Evolutionary conservation across 2,888 invertebrate species (phyloP).

Genomic region (Ectemnius lituratus): DNA sequence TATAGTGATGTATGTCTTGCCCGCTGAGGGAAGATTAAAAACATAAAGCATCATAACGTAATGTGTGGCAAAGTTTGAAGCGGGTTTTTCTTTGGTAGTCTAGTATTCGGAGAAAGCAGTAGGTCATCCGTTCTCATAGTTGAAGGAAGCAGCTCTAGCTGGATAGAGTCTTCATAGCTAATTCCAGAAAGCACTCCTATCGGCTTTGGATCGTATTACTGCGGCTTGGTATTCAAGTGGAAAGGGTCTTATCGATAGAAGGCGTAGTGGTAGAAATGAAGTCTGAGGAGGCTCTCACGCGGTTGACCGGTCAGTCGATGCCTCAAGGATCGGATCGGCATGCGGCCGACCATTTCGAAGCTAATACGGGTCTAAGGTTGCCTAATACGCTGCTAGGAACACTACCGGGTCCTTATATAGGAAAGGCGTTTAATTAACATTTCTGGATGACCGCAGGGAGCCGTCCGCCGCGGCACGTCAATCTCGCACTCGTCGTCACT

Average conservation of each 20-base stretch:
- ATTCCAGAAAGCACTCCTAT: neutral
- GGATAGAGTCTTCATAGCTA: conserved; percentile 1
- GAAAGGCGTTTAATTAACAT: conserved; percentile 63
- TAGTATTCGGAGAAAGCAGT: too few species aligned
- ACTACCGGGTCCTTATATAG: conserved; percentile 52
- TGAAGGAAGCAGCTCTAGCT: neutral
- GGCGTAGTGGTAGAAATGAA: neutral
- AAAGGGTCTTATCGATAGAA: neutral
- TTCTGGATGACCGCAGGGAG: conserved; percentile 60
- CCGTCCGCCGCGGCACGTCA: conserved; percentile 48
- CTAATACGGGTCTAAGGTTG: conserved; percentile 36
- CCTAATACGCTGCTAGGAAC: conserved; percentile 39
- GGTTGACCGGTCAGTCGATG: conserved; percentile 10
- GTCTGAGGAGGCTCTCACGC: conserved; percentile 9
- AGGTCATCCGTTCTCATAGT: neutral
- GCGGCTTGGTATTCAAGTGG: neutral
- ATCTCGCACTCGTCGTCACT: conserved; percentile 48
- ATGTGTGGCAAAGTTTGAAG: too few species aligned
- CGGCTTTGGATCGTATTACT: conserved; percentile 6
- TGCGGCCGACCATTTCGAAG: conserved; percentile 37
- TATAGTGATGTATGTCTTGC: neutral
- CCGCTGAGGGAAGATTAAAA: neutral
- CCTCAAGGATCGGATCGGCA: conserved; percentile 24
- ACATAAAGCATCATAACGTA: too few species aligned
- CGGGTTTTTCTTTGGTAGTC: too few species aligned